Evolutionary conservation across 2,888 invertebrate species (phyloP).

Genomic region (Dynastes grantii): DNA sequence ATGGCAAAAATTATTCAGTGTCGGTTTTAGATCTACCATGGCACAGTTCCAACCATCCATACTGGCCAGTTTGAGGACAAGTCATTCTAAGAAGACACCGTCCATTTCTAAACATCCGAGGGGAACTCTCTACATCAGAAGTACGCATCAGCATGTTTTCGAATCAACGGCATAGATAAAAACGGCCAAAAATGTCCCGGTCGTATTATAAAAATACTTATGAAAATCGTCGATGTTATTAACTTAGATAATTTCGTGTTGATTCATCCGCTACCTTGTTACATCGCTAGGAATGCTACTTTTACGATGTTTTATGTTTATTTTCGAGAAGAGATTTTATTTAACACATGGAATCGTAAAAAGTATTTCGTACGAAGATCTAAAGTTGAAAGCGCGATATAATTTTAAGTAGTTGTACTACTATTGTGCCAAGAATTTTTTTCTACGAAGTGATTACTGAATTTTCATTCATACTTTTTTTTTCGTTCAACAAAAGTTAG

Average conservation of each 20-base stretch:
- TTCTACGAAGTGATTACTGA: conserved; percentile 12
- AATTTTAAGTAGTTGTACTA: conserved; percentile 36
- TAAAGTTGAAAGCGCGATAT: conserved; percentile 10
- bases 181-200: conserved; percentile 16
- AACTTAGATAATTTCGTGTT: conserved; percentile 32
- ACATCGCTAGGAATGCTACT: conserved; percentile 25
- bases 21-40: conserved; percentile 41
- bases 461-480: conserved; percentile 38
- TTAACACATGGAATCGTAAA: conserved; percentile 31
- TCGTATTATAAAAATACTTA: conserved; percentile 11
- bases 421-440: conserved; percentile 38
- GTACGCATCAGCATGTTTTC: conserved; percentile 10
- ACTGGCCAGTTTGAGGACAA: conserved; percentile 19
- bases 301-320: conserved; percentile 39
- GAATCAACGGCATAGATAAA: not conserved
- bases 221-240: not conserved
- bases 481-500: not conserved
- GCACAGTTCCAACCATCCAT: conserved; percentile 34
- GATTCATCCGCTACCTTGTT: conserved; percentile 24
- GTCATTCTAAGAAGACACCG: conserved; percentile 35
- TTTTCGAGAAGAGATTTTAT: conserved; percentile 32
- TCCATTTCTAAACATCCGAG: conserved; percentile 25
- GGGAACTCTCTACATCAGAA: conserved; percentile 19
- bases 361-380: conserved; percentile 22
- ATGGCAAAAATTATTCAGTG: conserved; percentile 42